Conservation (phyloP, 2,797 vertebrate species). For the Labeo calbasu region DNA sequence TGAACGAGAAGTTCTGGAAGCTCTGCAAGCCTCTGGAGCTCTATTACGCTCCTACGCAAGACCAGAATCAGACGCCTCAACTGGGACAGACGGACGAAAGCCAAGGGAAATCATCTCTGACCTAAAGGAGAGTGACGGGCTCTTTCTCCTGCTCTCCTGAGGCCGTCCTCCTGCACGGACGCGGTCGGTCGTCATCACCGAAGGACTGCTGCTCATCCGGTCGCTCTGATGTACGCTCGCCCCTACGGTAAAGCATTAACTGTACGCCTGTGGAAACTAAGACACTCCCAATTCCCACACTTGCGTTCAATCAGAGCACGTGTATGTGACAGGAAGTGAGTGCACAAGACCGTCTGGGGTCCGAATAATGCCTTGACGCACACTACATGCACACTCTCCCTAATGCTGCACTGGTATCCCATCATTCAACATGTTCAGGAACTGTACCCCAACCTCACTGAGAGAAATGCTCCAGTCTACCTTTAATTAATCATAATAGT, state of each 20-base stretch:
- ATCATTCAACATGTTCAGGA: background rate
- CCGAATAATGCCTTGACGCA: background rate
- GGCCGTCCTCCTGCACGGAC: background rate
- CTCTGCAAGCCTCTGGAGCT: conserved; percentile 87
- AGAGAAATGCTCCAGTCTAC: background rate
- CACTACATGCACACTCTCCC: background rate
- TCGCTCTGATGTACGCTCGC: background rate
- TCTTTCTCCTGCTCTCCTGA: background rate
- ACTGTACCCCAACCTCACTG: background rate
- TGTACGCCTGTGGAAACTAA: background rate
- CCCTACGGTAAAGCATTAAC: background rate
- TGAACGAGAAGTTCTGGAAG: conserved; percentile 94
- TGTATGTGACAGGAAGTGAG: background rate
- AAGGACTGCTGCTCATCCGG: background rate
- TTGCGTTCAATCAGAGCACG: background rate
- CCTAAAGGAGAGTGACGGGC: background rate
- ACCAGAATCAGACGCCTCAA: conserved; percentile 65
- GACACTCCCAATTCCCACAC: background rate
- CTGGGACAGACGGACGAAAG: background rate
- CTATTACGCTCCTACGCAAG: conserved; percentile 90
- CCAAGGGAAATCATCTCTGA: background rate
- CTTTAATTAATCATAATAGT: background rate
- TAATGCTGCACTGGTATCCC: background rate
- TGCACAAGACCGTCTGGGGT: background rate
- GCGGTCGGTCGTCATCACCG: background rate